These are phyloP conservation scores for Meloidogyne exigua DNA, from an alignment of 1,140 invertebrate species.

Conservation along the genomic window DNA sequence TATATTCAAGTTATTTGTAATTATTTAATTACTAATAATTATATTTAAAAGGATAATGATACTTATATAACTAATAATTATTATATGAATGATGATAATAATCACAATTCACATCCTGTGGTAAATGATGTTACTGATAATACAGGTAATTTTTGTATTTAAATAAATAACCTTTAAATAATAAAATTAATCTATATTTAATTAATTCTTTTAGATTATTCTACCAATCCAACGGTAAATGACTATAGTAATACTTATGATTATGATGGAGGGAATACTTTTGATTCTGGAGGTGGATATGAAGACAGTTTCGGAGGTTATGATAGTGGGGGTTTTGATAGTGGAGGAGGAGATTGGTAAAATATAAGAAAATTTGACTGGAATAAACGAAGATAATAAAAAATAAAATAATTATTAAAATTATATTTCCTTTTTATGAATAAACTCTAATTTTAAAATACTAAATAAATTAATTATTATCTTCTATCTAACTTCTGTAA, in stretches of 20 bases:
- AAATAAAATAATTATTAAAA: too few species aligned
- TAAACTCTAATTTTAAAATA: too few species aligned
- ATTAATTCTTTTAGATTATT: too few species aligned
- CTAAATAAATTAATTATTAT: too few species aligned
- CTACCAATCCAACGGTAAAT: not conserved
- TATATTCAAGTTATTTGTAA: constrained; percentile 23
- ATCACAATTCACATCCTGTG: not conserved
- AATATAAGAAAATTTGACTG: too few species aligned
- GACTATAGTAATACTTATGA: constrained; percentile 22
- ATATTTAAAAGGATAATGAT: constrained; percentile 39
- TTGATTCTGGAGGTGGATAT: constrained; percentile 19
- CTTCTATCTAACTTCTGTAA: not conserved
- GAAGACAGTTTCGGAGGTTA: too few species aligned
- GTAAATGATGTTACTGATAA: not conserved
- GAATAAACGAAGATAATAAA: too few species aligned
- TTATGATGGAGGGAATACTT: constrained; percentile 23
- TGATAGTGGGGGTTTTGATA: not conserved
- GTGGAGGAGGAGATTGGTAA: constrained; percentile 17
- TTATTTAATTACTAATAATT: not conserved
- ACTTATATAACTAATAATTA: constrained; percentile 51
- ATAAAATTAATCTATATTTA: too few species aligned
- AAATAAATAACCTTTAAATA: not conserved
- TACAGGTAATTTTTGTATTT: not conserved
- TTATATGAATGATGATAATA: constrained; percentile 41
- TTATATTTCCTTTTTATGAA: too few species aligned